These are phyloP conservation scores for Stylophora pistillata DNA, from an alignment of 64 coral and sea anemone genomes.

Conservation along the genomic window DNA sequence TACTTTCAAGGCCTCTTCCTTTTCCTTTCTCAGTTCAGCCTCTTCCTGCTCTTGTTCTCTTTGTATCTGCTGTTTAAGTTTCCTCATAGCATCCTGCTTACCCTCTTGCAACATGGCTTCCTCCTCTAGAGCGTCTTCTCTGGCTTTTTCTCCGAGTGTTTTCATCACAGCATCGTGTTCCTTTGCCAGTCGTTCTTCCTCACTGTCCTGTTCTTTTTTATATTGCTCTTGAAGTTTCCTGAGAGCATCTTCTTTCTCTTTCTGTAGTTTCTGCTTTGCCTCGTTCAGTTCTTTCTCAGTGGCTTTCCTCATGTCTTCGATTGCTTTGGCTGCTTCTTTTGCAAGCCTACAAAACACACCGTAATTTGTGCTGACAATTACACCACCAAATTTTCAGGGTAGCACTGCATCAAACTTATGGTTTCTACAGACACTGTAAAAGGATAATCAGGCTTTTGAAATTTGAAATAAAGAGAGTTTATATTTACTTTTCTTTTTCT, in stretches of 20 bases:
- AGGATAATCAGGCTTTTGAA: background rate
- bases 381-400: background rate
- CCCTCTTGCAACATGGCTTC: conserved; percentile 94
- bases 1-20: conserved; percentile 56
- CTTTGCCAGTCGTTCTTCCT: conserved; percentile 75
- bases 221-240: conserved; percentile 63
- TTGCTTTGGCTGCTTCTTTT: conserved; percentile 70
- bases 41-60: conserved; percentile 84
- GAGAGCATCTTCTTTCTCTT: conserved; percentile 76
- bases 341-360: conserved; percentile 31
- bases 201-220: conserved; percentile 63
- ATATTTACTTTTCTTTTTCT: conserved; percentile 23
- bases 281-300: conserved; percentile 90
- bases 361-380: background rate
- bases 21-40: conserved; percentile 50
- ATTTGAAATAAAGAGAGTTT: background rate
- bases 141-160: conserved; percentile 80
- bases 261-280: conserved; percentile 75
- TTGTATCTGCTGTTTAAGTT: conserved; percentile 76
- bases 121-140: conserved; percentile 82
- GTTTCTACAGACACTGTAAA: background rate
- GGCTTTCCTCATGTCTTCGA: conserved; percentile 78
- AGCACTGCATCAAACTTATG: background rate
- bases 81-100: conserved; percentile 79
- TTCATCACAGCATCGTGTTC: conserved; percentile 85